These are phyloP conservation scores for Thalassaphorura encarpata DNA, from an alignment of 1,140 invertebrate species.

Conservation along the genomic window DNA sequence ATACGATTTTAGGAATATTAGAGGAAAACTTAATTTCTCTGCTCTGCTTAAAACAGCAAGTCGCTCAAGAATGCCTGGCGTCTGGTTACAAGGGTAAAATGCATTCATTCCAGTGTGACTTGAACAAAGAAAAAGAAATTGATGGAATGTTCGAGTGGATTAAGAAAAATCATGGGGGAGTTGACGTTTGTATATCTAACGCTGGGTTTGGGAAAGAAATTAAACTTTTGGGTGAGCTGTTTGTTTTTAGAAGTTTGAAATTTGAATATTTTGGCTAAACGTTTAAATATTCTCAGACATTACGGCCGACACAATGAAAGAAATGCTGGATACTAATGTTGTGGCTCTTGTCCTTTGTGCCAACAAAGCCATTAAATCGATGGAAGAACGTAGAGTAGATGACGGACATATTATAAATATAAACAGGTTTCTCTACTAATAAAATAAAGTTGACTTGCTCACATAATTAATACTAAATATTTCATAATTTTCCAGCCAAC, in stretches of 20 bases:
- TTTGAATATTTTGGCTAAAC: not conserved
- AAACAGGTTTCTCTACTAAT: too few relatives aligned
- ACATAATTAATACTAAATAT: too few relatives aligned
- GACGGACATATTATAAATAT: conserved; percentile 56
- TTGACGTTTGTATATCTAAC: conserved; percentile 63
- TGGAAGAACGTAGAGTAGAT: conserved; percentile 49
- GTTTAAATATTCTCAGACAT: not conserved
- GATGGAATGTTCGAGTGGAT: conserved; percentile 53
- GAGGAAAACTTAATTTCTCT: not conserved
- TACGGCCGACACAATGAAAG: conserved; percentile 6
- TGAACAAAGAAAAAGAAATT: conserved; percentile 53
- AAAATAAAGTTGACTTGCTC: too few relatives aligned
- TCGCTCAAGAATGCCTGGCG: not conserved
- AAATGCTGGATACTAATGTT: conserved; percentile 52
- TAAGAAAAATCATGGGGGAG: conserved; percentile 48
- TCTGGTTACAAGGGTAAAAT: conserved; percentile 36
- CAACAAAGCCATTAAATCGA: conserved; percentile 51
- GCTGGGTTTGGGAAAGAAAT: conserved; percentile 45
- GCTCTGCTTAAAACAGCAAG: not conserved
- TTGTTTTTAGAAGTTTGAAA: too few relatives aligned
- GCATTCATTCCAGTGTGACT: conserved; percentile 50
- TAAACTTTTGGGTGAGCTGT: not conserved
- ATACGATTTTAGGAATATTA: not conserved
- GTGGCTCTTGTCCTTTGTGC: conserved; percentile 55
- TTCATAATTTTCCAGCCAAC: too few relatives aligned